A percentile compares a stretch with the other conserved stretches of the same genome.
These are phyloP conservation scores for Caenorhabditis latens DNA, from an alignment of 1,140 invertebrate species.

Conservation along the genomic window DNA sequence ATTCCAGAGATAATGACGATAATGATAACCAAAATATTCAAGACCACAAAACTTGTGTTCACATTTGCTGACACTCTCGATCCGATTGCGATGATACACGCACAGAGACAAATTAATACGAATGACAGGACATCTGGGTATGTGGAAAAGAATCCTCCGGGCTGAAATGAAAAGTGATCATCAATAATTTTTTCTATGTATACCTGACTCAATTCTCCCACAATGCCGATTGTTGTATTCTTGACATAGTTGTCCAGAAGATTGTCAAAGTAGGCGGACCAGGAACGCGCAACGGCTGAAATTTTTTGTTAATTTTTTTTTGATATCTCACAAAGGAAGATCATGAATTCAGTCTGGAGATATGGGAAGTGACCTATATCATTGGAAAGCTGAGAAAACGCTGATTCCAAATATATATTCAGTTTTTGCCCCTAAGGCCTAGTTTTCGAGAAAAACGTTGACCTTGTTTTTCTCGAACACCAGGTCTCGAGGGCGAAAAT, in stretches of 20 bases:
- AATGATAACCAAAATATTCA: conserved; percentile 85
- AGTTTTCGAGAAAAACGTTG: too few relatives aligned
- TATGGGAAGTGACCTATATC: too few relatives aligned
- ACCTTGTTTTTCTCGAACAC: too few relatives aligned
- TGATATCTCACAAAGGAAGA: too few relatives aligned
- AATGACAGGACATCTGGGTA: conserved; percentile 75
- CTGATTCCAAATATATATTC: too few relatives aligned
- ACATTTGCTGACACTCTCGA: conserved; percentile 84
- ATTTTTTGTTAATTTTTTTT: not conserved
- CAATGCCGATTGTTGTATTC: conserved; percentile 84
- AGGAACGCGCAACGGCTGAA: conserved; percentile 87
- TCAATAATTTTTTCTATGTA: too few relatives aligned
- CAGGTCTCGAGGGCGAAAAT: too few relatives aligned
- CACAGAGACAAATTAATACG: conserved; percentile 73
- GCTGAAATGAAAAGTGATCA: conserved; percentile 79
- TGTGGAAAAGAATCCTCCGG: conserved; percentile 80
- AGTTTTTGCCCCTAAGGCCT: too few relatives aligned
- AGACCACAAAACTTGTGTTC: conserved; percentile 84
- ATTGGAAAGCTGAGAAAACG: too few relatives aligned
- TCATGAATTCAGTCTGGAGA: too few relatives aligned
- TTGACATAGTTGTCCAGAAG: conserved; percentile 86
- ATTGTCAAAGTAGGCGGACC: conserved; percentile 92
- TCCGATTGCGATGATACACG: conserved; percentile 82
- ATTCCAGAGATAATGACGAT: conserved; percentile 87
- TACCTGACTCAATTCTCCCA: conserved; percentile 81